Base-by-base conservation (phyloP, 2,797 vertebrate genomes). In the Pipistrellus nathusii region DNA sequence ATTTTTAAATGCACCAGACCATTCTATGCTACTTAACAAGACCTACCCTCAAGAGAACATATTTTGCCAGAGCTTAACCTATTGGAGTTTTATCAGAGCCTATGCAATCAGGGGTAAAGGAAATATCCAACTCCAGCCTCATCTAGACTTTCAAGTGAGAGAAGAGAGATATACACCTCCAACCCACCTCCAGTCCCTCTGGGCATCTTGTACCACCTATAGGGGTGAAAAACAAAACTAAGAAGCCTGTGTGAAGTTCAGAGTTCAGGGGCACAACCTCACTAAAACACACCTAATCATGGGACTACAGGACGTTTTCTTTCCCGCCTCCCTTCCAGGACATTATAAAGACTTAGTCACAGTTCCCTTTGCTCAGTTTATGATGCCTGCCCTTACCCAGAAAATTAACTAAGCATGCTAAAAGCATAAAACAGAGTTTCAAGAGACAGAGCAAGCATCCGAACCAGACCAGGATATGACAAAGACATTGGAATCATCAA, bases 161-260 rank as follows among this genome's bases (percentile, higher is more conserved):
- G 30, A 38, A 80, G 8, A 2, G 27, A 90, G 27, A 69, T 9
- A 35, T 8, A 10, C 5, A 57, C 9, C 32, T 68, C 9, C 18
- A 35, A 35, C n/a, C n/a, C n/a, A 23, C 20, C 13, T 51, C 38
- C 14, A 73, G 12, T 17, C 15, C 17, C 18, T 25, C 9, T 13
- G 72, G 27, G 17, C 9, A 3, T 11, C 17, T 5, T 23, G 32
- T 25, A 12, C 44, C 17, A 41, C 5, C 6, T 1, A 1, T 8
- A 15, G 30, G 15, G 2, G 3, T 32, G 41, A 53, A 12, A 41
- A 69, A 25, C 3, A 35, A 57, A 9, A 30, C 15, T 2, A 0
- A 71, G 32, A 77, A 78, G 7, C 15, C n/a, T 10, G 0, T 41
- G 30, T 38, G 6, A 83, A 18, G 11, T 25, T 68, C 51, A 13